Conservation (phyloP, 1,140 invertebrate species). For the Cydia fagiglandana region DNA sequence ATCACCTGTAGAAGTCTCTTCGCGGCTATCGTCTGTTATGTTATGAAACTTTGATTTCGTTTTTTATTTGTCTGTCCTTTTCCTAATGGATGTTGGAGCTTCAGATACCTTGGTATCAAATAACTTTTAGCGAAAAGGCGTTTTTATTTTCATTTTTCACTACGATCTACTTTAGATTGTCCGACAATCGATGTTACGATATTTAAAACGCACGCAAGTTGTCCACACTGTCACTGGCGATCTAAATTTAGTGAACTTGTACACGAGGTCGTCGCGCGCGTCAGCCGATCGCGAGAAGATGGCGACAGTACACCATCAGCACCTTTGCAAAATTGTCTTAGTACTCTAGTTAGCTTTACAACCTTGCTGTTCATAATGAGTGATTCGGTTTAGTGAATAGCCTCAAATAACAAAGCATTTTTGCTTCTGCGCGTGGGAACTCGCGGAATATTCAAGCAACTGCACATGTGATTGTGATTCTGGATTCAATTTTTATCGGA, state of each 20-base stretch:
- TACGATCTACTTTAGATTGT: neutral
- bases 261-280: slow-evolving; percentile 61
- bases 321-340: slow-evolving; percentile 49
- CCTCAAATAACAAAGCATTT: slow-evolving; percentile 36
- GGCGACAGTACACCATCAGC: slow-evolving; percentile 52
- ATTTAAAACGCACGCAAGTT: slow-evolving; percentile 20
- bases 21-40: too few species aligned
- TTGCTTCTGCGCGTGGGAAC: slow-evolving; percentile 42
- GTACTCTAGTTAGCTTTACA: slow-evolving; percentile 44
- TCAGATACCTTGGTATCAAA: too few species aligned
- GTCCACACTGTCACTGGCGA: slow-evolving; percentile 46
- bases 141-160: neutral
- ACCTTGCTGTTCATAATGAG: slow-evolving; percentile 56
- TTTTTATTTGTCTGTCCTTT: too few species aligned
- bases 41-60: too few species aligned
- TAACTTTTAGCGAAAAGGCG: too few species aligned
- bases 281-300: slow-evolving; percentile 58
- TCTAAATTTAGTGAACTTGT: slow-evolving; percentile 62
- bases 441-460: slow-evolving; percentile 40
- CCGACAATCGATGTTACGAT: neutral
- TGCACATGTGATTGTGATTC: slow-evolving; percentile 37
- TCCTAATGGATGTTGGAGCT: too few species aligned
- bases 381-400: slow-evolving; percentile 47
- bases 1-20: neutral
- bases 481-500: neutral